Evolutionary conservation across 2,113 vertebrate genomes (phyloP).

Genomic region (Neodon shergylaensis): DNA sequence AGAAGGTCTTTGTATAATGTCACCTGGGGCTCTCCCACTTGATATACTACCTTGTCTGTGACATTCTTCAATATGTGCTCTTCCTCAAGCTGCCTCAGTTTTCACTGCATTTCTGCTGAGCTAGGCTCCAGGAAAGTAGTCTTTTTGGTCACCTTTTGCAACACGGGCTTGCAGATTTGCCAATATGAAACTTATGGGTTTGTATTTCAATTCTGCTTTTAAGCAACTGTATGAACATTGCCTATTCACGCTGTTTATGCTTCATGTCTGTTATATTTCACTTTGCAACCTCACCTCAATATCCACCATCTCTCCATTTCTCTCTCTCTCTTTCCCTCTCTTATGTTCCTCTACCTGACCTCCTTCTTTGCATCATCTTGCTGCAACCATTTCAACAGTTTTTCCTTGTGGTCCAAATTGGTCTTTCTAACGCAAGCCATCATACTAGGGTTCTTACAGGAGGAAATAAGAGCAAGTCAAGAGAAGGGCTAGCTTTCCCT

Average conservation of each 20-base stretch:
- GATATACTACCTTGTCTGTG: neutral
- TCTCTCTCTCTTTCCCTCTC: neutral
- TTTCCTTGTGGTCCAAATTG: neutral
- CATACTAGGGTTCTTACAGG: neutral
- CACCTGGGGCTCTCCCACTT: neutral
- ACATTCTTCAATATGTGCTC: neutral
- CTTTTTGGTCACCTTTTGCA: neutral
- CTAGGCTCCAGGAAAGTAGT: neutral
- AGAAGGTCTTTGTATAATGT: neutral
- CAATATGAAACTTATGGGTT: neutral
- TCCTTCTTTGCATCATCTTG: neutral
- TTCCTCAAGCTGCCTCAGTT: neutral
- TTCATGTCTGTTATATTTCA: neutral
- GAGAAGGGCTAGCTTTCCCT: neutral
- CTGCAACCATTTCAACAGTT: neutral
- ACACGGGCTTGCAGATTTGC: neutral
- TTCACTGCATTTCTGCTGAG: neutral
- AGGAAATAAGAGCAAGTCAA: neutral
- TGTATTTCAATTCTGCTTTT: neutral
- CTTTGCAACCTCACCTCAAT: neutral
- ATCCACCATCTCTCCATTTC: neutral
- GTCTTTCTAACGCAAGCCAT: neutral
- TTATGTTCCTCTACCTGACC: neutral
- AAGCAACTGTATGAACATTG: neutral
- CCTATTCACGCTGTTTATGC: neutral